phyloP scores from a whole-genome alignment of 2,113 vertebrate genomes.

The Gallinago paraguaiae region DNA sequence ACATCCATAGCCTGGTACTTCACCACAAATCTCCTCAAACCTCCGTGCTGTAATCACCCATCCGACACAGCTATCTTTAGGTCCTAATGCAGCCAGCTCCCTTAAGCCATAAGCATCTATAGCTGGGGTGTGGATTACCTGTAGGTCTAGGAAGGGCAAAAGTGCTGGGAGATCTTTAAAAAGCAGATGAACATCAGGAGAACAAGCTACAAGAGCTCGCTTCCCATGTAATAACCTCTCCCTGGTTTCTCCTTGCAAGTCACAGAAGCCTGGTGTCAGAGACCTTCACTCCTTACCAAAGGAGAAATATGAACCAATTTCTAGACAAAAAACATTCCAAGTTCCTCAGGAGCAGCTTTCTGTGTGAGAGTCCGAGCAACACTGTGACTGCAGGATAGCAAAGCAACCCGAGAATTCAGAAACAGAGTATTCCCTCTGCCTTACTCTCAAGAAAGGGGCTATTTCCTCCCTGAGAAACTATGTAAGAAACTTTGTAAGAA shows the following conservation, averaged over 20 bases:
- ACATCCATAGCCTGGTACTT: background rate
- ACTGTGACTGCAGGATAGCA: background rate
- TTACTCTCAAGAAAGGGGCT: background rate
- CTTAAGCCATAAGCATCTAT: background rate
- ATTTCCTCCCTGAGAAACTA: background rate
- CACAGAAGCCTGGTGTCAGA: background rate
- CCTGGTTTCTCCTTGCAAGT: background rate
- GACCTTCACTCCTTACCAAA: background rate
- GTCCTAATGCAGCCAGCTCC: background rate
- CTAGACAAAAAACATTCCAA: background rate
- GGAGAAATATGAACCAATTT: background rate
- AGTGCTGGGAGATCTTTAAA: background rate
- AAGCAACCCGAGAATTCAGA: background rate
- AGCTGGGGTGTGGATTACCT: constrained; percentile 16
- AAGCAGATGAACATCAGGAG: background rate
- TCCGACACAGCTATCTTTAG: background rate
- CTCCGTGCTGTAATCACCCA: background rate
- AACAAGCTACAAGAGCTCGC: background rate
- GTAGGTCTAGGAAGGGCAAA: background rate
- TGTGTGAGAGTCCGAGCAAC: background rate
- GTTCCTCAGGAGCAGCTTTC: background rate
- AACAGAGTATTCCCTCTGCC: background rate
- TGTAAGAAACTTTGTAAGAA: background rate
- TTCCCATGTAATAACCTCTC: background rate
- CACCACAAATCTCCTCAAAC: background rate